Base-by-base conservation (phyloP, 64 coral and sea anemone genomes). In the Montipora foliosa region DNA sequence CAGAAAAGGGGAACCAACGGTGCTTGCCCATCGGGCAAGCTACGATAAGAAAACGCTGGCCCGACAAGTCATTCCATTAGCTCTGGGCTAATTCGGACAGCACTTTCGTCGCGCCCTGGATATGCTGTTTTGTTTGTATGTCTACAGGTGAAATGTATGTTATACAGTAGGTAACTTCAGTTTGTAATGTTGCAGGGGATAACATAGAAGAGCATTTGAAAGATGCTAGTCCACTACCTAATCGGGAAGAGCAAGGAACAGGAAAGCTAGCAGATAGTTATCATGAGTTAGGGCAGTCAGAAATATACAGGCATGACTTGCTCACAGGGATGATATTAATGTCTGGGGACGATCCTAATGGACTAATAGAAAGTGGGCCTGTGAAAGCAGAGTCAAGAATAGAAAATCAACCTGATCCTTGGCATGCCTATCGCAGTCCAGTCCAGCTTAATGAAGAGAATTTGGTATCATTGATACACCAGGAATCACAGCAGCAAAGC, bases 181-280 rank as follows among this genome's bases (percentile, higher is more conserved):
- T 78, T 46, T 78, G 1, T 37, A 7, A 78, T 86, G 45, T 86
- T 72, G 3, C 66, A 86, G 82, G 82, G 82, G 64, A 51, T 3
- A 86, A 71, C 16, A 21, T 4, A 4, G 19, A 46, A 5, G 10
- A 82, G 80, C 6, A n/a, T 51, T 14, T 7, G 6, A 72, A 66
- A 16, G 52, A 64, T 15, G 47, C 49, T 49, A 6, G 44, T 44
- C 8, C 10, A 17, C 9, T 16, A 14, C 17, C 14, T 64, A 16
- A 0, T 66, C 3, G 8, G 16, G 6, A 13, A 72, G 45, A 64
- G 24, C 8, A 70, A 72, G 64, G 71, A 15, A 12, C 62, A 86
- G 64, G 6, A 49, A 72, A 72, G 15, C 50, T 70, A 86, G 47
- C 47, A 21, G 6, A 50, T 47, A 86, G 64, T 71, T 49, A 44